Conservation (phyloP, 2,888 invertebrate species). For the Cosmopolites sordidus region DNA sequence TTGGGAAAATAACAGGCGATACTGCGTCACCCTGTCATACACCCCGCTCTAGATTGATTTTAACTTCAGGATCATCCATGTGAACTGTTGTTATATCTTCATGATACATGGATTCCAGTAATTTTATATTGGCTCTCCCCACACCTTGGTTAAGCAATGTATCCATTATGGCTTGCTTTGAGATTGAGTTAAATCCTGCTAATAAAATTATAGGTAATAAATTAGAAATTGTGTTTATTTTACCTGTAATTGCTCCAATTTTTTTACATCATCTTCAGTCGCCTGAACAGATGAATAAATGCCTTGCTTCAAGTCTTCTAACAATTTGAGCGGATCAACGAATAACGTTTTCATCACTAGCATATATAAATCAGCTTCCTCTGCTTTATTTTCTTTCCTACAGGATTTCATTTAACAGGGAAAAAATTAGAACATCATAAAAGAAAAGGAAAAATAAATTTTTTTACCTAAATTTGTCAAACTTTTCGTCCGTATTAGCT, state of each 20-base stretch:
- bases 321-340: slow-evolving; percentile 25
- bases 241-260: slow-evolving; percentile 47
- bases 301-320: slow-evolving; percentile 16
- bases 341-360: slow-evolving; percentile 26
- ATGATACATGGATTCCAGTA: no score
- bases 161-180: no score
- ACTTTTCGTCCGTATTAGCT: slow-evolving; percentile 3
- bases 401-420: neutral
- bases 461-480: slow-evolving; percentile 3
- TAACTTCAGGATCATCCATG: no score
- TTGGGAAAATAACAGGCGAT: no score
- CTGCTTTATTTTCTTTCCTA: slow-evolving; percentile 6
- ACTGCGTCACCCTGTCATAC: no score
- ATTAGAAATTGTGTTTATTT: no score
- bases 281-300: slow-evolving; percentile 5
- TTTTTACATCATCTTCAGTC: slow-evolving; percentile 40
- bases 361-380: slow-evolving; percentile 29
- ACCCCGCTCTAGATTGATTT: no score
- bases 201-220: no score
- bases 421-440: neutral
- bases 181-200: no score
- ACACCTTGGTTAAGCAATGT: no score
- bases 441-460: neutral
- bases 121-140: no score
- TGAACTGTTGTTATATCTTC: no score